Evolutionary conservation across 2,888 invertebrate species (phyloP), one percentile per base, ranked within the genome.

Genomic region (Andrena marginata): DNA sequence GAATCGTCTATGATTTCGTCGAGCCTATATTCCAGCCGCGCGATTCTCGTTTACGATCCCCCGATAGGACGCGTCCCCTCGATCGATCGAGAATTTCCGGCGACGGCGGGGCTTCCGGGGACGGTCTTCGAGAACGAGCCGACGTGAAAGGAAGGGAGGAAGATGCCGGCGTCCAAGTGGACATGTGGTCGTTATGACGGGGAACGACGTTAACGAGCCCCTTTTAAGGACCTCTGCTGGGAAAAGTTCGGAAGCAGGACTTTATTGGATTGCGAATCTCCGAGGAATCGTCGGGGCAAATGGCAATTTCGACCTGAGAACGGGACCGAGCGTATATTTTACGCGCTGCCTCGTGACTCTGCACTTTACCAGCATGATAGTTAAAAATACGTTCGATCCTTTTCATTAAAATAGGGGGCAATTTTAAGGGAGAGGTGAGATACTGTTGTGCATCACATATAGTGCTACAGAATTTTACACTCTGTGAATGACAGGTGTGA

Each of bases 141-240:
- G 48, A 62, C 29, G 71, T 13, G 71, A 62, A 62, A n/a, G 48
- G 35, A 13, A 35, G n/a, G 62, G 33, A 51, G 63, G 64, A 71
- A 77, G 82, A 65, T 72, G 20, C 62, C 70, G 63, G 65, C 54
- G 71, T 74, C 80, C 60, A 72, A 77, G 63, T 73, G 86, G 85
- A 83, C 85, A 80, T 62, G 72, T 83, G 80, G 59, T 83, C 83
- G 87, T 87, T 87, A 85, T 77, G 82, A 87, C 51, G 72, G 48
- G 26, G 63, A 49, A 54, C 74, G 80, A 82, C 87, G 78, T 83
- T 87, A 87, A 87, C 87, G 82, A 87, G 82, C 77, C 65, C 42
- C 73, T 78, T 85, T 85, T 54, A 79, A 62, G 48, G 68, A 74
- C 48, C 70, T 63, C 62, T 23, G 71, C 48, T 67, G 54, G 20